These are phyloP conservation scores for Hydractinia echinata DNA, from an alignment of 30 jellyfish, hydroid and myxozoan species.

Conservation along the genomic window DNA sequence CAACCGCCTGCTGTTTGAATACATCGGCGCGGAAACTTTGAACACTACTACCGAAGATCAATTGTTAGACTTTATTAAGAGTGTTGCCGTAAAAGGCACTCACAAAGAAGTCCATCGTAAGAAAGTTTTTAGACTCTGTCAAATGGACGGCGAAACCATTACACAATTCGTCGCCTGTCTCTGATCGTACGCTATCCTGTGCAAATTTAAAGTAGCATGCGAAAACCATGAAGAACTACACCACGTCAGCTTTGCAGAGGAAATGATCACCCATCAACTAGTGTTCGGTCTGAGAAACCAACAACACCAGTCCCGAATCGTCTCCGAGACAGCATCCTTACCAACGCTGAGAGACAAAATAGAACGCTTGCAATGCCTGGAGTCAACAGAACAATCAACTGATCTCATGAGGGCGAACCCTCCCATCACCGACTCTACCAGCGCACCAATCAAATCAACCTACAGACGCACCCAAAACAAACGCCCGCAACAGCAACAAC, in stretches of 20 bases:
- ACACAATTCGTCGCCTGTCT: slow-evolving; percentile 37
- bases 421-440: no score
- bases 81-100: slow-evolving; percentile 18
- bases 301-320: slow-evolving; percentile 15
- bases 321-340: neutral
- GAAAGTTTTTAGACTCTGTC: neutral
- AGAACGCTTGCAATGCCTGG: slow-evolving; percentile 7
- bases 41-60: slow-evolving; percentile 2
- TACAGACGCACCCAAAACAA: no score
- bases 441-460: no score
- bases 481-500: no score
- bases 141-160: slow-evolving; percentile 31
- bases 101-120: slow-evolving; percentile 38
- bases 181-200: neutral
- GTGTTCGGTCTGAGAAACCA: neutral
- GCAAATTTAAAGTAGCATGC: slow-evolving; percentile 1
- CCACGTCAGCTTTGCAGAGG: neutral
- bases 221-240: neutral
- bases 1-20: slow-evolving; percentile 29
- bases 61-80: neutral
- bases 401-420: neutral
- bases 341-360: slow-evolving; percentile 5
- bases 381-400: slow-evolving; percentile 25
- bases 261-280: slow-evolving; percentile 19
- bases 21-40: slow-evolving; percentile 7